These are phyloP conservation scores for Hafferia zeledoni DNA, from an alignment of 2,797 vertebrate genomes.

Conservation along the genomic window DNA sequence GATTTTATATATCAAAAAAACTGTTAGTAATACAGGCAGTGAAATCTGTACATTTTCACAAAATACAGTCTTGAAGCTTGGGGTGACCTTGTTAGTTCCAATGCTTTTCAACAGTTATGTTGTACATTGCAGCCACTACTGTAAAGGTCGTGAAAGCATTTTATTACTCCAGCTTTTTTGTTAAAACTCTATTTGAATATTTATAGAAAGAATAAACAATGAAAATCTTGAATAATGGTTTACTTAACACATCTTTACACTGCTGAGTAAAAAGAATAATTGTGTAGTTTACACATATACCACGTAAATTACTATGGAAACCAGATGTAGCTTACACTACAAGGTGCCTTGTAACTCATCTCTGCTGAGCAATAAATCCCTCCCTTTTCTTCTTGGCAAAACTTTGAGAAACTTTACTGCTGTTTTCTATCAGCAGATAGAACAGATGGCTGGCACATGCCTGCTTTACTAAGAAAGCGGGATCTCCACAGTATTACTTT, in stretches of 20 bases:
- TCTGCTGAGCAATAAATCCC: slow-evolving; percentile 80
- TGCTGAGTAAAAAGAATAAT: slow-evolving; percentile 58
- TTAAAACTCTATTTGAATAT: slow-evolving; percentile 1
- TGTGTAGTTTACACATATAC: slow-evolving; percentile 70
- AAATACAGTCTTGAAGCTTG: neutral
- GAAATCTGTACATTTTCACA: neutral
- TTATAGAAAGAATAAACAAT: slow-evolving; percentile 30
- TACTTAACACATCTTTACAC: slow-evolving; percentile 47
- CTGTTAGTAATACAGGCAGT: neutral
- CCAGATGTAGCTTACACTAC: slow-evolving; percentile 81
- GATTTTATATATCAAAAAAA: neutral
- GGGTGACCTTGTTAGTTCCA: neutral
- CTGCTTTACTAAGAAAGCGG: slow-evolving; percentile 79
- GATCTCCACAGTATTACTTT: slow-evolving; percentile 81
- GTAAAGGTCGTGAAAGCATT: neutral
- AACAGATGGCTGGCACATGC: slow-evolving; percentile 92
- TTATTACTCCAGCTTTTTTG: neutral
- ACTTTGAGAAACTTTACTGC: slow-evolving; percentile 81
- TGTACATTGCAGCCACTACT: neutral
- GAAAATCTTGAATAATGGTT: neutral
- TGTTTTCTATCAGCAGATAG: slow-evolving; percentile 86
- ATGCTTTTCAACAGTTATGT: neutral
- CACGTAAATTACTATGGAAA: slow-evolving; percentile 75
- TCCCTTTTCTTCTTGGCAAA: slow-evolving; percentile 77
- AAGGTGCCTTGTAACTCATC: slow-evolving; percentile 83